These are phyloP conservation scores for Metallyticus violacea DNA, from an alignment of 2,888 invertebrate species.

Conservation along the genomic window DNA sequence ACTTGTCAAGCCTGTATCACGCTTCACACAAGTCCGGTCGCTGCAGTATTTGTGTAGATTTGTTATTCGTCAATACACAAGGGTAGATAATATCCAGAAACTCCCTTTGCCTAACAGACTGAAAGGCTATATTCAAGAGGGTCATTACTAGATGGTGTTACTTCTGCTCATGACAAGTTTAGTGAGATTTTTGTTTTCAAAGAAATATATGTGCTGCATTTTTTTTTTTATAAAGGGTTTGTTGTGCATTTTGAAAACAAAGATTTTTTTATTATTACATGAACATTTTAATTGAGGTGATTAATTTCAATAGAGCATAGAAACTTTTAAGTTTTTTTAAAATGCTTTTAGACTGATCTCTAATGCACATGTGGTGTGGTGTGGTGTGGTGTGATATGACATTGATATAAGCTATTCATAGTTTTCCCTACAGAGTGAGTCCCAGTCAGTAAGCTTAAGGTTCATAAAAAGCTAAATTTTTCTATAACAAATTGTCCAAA, in stretches of 20 bases:
- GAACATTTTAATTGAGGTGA: neutral
- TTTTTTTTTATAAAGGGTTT: neutral
- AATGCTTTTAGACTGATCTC: neutral
- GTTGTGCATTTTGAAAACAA: neutral
- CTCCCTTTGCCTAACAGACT: constrained; percentile 64
- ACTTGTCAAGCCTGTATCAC: constrained; percentile 69
- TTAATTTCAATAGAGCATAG: neutral
- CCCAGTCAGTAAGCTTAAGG: no score
- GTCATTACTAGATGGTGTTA: constrained; percentile 36
- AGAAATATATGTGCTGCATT: neutral
- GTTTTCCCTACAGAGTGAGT: neutral
- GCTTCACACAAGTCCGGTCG: constrained; percentile 67
- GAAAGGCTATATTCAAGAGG: constrained; percentile 54
- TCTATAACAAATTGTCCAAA: neutral
- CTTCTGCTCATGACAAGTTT: constrained; percentile 8
- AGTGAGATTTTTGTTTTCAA: constrained; percentile 16
- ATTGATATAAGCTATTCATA: neutral
- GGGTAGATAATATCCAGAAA: constrained; percentile 65
- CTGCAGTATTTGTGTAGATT: constrained; percentile 72
- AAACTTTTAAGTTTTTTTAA: neutral
- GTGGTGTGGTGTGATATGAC: no score
- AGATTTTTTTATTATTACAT: neutral
- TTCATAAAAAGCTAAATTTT: no score
- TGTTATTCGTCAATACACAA: constrained; percentile 65
- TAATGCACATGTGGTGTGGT: neutral